Base-by-base conservation (phyloP, 2,888 invertebrate species). In the Agonopterix arenella region DNA sequence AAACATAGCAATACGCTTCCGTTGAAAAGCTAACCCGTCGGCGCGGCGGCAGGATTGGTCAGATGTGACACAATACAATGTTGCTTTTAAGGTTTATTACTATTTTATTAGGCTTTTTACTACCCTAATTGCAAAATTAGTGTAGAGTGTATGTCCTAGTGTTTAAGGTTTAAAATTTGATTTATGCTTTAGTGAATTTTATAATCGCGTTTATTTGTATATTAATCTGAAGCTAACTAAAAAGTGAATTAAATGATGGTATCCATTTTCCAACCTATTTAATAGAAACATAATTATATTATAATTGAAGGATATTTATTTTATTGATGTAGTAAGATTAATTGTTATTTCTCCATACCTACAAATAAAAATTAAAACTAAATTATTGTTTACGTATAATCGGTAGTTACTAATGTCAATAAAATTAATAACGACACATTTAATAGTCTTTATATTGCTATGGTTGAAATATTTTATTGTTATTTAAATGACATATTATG, bases 341-440 rank as follows among this genome's bases (percentile, higher is more conserved):
- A 28, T 28, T 28, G 7, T 28, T 28, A 28, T 28, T 7, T 28
- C 28, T 53, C 50, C 48, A 52, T 53, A 56, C 55, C 52, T 28
- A 28, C 28, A 5, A 11, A 44, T 13, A 11, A 43, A 11, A 13
- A 43, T 11, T 43, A 11, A 43, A 2, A 5, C 11, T 36, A 36
- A n/a, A 45, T 11, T 45, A 45, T 45, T 16, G 10, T 10, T 16
- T 45, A 45, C 45, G 9, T 28, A 45, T 45, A 45, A 8, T 45
- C 4, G 11, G 28, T 36, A 36, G 36, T 45, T 13, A 44, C 11
- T 45, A 58, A 62, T 65, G 66, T 48, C 59, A 56, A 66, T 76
- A 71, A 75, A 73, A 68, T 65, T 65, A 67, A 70, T 76, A 71
- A 73, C 59, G 54, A 45, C 51, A 49, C 47, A 55, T 72, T 80